These are phyloP conservation scores for Pachliopta kotzebuea DNA, from an alignment of 2,888 invertebrate species.

Conservation along the genomic window DNA sequence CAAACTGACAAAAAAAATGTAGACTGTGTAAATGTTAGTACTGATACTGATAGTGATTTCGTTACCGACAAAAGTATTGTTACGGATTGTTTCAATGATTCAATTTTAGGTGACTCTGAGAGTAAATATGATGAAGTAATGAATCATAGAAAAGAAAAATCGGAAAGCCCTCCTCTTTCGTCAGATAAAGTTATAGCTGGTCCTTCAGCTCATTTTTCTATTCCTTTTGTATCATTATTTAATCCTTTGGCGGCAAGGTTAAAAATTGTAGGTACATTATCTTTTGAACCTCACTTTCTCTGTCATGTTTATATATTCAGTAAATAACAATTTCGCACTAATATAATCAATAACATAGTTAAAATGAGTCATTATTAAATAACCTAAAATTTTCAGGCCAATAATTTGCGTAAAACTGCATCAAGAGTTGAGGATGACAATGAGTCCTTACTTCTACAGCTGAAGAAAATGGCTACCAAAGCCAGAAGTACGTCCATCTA, in stretches of 20 bases:
- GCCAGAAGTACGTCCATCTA: constrained; percentile 86
- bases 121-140: constrained; percentile 14
- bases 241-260: constrained; percentile 74
- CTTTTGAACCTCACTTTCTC: constrained; percentile 36
- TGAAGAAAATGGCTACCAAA: constrained; percentile 96
- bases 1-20: constrained; percentile 46
- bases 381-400: constrained; percentile 85
- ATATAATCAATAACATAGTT: constrained; percentile 34
- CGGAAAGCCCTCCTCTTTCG: constrained; percentile 74
- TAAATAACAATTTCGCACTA: constrained; percentile 35
- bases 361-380: constrained; percentile 46
- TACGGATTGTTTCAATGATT: constrained; percentile 33
- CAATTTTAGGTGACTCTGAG: constrained; percentile 29
- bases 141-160: constrained; percentile 50
- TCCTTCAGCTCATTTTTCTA: constrained; percentile 51
- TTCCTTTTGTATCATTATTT: constrained; percentile 69
- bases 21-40: constrained; percentile 46
- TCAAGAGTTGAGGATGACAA: constrained; percentile 97
- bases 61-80: constrained; percentile 41
- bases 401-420: constrained; percentile 93
- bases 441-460: constrained; percentile 95
- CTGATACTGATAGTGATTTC: constrained; percentile 44
- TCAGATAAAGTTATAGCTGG: constrained; percentile 53
- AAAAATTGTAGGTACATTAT: constrained; percentile 73
- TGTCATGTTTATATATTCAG: constrained; percentile 43